Evolutionary conservation across 64 coral and sea anemone species (phyloP).

Genomic region (Porites lutea): DNA sequence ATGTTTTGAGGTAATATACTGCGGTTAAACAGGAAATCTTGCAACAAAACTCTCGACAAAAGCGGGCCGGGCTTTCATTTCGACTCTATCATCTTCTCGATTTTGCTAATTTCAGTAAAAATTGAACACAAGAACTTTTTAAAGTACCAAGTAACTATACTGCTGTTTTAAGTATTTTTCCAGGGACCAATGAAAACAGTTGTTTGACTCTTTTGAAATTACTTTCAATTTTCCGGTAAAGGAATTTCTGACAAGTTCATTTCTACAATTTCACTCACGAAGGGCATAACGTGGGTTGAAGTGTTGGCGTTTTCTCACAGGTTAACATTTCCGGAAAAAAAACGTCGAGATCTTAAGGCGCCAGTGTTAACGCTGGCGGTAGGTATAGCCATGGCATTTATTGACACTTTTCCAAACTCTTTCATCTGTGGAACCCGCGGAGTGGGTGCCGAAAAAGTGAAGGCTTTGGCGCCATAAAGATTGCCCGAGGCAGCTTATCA

Average conservation of each 20-base stretch:
- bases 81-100: too few species aligned
- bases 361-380: background rate
- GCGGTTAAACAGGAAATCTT: too few species aligned
- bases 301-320: slow-evolving; percentile 12
- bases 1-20: too few species aligned
- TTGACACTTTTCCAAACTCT: background rate
- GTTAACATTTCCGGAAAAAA: slow-evolving; percentile 20
- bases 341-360: slow-evolving; percentile 6
- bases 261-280: slow-evolving; percentile 3
- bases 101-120: too few species aligned
- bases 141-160: too few species aligned
- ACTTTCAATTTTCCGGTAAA: slow-evolving; percentile 21
- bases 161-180: too few species aligned
- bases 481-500: background rate
- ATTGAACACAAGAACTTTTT: too few species aligned
- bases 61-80: too few species aligned
- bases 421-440: too few species aligned
- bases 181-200: too few species aligned
- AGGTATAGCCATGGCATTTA: slow-evolving; percentile 4
- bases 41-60: too few species aligned
- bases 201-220: background rate
- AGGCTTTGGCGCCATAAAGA: background rate
- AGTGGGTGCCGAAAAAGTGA: background rate
- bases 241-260: slow-evolving; percentile 28
- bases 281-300: background rate